These are phyloP conservation scores for Tetranychus truncatus DNA, from an alignment of 2,888 invertebrate species.

Conservation along the genomic window DNA sequence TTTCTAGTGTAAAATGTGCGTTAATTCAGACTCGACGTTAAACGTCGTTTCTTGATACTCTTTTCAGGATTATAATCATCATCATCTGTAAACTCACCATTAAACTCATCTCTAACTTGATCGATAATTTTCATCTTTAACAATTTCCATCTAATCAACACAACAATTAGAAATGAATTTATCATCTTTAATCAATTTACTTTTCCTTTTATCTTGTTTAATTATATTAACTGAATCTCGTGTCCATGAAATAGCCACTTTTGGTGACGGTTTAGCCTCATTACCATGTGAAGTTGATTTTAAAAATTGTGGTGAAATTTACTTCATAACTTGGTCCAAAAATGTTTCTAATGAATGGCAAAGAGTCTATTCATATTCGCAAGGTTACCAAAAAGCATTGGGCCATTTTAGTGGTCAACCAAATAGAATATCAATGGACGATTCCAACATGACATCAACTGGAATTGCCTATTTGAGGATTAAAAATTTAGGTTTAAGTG, in stretches of 20 bases:
- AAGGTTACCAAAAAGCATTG: constrained; percentile 16
- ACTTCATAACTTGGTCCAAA: constrained; percentile 55
- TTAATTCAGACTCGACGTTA: too few relatives aligned
- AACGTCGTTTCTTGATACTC: too few relatives aligned
- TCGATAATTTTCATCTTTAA: not conserved
- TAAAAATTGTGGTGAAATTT: constrained; percentile 53
- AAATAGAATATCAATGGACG: constrained; percentile 15
- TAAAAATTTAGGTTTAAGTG: constrained; percentile 12
- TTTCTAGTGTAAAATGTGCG: too few relatives aligned
- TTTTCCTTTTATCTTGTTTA: not conserved
- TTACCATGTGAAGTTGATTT: constrained; percentile 51
- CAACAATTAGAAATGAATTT: not conserved
- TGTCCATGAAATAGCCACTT: constrained; percentile 17
- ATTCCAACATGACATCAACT: constrained; percentile 13
- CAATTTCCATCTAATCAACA: not conserved
- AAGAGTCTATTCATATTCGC: constrained; percentile 25
- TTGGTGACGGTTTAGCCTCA: constrained; percentile 26
- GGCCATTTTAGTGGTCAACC: constrained; percentile 15
- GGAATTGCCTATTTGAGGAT: constrained; percentile 18
- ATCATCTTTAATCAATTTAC: constrained; percentile 1
- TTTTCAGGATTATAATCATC: too few relatives aligned
- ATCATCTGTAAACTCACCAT: too few relatives aligned
- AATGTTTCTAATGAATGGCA: constrained; percentile 25
- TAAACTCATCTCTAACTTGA: too few relatives aligned
- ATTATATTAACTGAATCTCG: constrained; percentile 7